These are phyloP conservation scores for Hymenopus coronatus DNA, from an alignment of 2,888 invertebrate genomes.

Conservation along the genomic window DNA sequence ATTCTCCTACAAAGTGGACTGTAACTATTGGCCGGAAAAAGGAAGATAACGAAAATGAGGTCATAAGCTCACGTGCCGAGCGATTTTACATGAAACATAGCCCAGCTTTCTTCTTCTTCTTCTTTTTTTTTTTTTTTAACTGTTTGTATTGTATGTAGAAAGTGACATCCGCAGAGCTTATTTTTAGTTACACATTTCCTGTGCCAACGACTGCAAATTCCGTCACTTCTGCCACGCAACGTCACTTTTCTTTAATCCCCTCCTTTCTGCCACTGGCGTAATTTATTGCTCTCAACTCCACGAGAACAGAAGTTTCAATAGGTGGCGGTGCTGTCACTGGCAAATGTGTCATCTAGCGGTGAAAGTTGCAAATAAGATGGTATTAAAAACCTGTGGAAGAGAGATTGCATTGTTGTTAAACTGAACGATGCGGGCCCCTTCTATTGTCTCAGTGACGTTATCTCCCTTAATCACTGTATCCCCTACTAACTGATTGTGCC, in stretches of 20 bases:
- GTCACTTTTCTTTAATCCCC: neutral
- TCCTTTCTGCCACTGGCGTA: neutral
- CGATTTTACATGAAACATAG: neutral
- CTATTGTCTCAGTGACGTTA: no score
- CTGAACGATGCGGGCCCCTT: no score
- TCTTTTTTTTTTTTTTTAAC: no score
- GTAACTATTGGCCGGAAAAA: no score
- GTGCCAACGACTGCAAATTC: neutral
- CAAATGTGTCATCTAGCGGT: neutral
- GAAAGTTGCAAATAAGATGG: neutral
- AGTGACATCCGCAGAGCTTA: neutral
- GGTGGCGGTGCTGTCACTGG: neutral
- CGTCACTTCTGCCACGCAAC: neutral
- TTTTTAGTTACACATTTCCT: neutral
- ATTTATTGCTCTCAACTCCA: neutral
- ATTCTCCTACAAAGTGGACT: no score
- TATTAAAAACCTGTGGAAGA: no score
- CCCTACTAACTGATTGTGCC: no score
- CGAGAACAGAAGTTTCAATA: neutral
- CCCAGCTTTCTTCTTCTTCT: no score
- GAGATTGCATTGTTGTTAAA: no score
- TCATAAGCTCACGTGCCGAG: neutral
- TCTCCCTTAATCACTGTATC: no score
- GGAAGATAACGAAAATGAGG: neutral
- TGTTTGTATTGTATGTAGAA: neutral